A percentile compares a stretch with the other conserved stretches of the same genome.
Conservation (phyloP, 2,888 invertebrate genomes). For the Melieria omissa region DNA sequence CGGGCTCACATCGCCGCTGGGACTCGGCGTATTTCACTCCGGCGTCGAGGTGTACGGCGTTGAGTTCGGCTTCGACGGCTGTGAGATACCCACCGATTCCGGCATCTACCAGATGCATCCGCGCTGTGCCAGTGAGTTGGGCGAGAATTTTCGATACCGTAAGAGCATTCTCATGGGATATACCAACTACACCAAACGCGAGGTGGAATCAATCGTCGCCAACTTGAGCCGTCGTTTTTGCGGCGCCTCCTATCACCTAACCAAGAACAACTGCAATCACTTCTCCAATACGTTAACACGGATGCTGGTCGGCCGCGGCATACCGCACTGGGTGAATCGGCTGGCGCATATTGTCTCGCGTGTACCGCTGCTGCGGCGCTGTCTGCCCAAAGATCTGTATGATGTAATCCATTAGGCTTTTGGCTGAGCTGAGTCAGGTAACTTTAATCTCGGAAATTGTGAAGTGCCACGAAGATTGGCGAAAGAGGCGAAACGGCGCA, state of each 20-base stretch:
- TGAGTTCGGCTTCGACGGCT: conserved; percentile 76
- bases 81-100: conserved; percentile 88
- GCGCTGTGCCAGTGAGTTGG: conserved; percentile 91
- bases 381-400: conserved; percentile 76
- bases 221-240: conserved; percentile 93
- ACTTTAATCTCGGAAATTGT: too few relatives aligned
- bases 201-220: conserved; percentile 85
- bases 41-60: conserved; percentile 90
- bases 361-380: conserved; percentile 94
- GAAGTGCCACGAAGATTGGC: too few relatives aligned
- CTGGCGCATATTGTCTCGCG: conserved; percentile 72
- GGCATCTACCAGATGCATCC: conserved; percentile 97
- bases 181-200: conserved; percentile 92
- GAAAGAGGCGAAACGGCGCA: too few relatives aligned
- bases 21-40: conserved; percentile 96
- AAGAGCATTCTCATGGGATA: conserved; percentile 93
- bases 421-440: too few relatives aligned
- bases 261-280: conserved; percentile 98
- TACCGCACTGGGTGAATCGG: conserved; percentile 96
- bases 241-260: conserved; percentile 95
- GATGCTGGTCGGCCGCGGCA: conserved; percentile 90
- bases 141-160: conserved; percentile 91
- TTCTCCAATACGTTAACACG: conserved; percentile 88
- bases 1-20: conserved; percentile 92
- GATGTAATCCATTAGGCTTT: too few relatives aligned